Percentiles rank a stretch among this genome's conserved stretches.
phyloP scores from a whole-genome alignment of 2,888 invertebrate species.

The Sesia apiformis region DNA sequence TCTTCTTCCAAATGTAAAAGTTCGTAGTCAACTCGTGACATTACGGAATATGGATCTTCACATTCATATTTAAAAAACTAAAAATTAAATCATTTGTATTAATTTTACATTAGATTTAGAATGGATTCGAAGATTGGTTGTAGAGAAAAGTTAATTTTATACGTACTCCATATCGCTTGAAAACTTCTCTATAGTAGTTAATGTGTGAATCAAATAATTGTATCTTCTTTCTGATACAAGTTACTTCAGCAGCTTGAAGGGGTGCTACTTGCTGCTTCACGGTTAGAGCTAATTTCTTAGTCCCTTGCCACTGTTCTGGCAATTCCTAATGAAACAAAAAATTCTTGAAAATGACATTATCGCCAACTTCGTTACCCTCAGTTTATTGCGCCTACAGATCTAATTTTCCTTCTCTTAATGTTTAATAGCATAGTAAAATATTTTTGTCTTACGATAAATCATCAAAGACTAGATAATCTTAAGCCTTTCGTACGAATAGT shows the following conservation, averaged over 20 bases:
- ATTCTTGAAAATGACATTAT: background rate
- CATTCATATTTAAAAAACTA: conserved; percentile 85
- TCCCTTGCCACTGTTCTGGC: conserved; percentile 96
- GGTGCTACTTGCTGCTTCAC: conserved; percentile 97
- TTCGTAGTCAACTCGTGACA: conserved; percentile 86
- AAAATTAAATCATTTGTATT: background rate
- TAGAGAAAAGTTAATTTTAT: background rate
- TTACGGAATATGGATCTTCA: conserved; percentile 80
- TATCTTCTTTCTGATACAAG: conserved; percentile 90
- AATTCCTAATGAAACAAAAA: conserved; percentile 77
- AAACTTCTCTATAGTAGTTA: conserved; percentile 89
- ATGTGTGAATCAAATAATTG: conserved; percentile 89
- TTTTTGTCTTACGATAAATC: background rate
- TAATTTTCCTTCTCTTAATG: too few relatives aligned
- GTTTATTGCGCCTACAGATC: too few relatives aligned
- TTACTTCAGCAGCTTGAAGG: conserved; percentile 94
- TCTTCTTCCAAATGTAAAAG: conserved; percentile 87
- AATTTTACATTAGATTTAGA: background rate
- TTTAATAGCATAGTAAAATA: background rate
- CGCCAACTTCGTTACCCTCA: background rate
- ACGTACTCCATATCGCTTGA: conserved; percentile 79
- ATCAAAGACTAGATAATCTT: background rate
- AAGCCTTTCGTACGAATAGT: background rate
- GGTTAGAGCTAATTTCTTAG: conserved; percentile 92
- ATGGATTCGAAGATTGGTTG: background rate